Base-by-base conservation (phyloP, 2,113 vertebrate genomes). In the Sclerurus mexicanus region DNA sequence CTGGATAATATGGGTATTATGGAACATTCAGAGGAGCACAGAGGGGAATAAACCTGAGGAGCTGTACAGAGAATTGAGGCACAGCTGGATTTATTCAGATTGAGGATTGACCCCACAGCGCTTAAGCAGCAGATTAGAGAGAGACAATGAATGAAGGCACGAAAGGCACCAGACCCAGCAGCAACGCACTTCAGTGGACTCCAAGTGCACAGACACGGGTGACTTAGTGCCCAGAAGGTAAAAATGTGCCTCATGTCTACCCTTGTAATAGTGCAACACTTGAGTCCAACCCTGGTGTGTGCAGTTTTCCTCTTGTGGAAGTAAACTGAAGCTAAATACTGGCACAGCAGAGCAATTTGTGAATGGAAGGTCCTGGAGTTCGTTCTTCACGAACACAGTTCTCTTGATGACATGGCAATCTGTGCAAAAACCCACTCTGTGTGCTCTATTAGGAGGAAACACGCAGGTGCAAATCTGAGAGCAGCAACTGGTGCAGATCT, bases 191-290 rank as follows among this genome's bases (percentile, higher is more conserved):
- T 71, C 24, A 49, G 28, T 9, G 21, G 12, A 49, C 40, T 35
- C 66, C 10, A 17, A 46, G 15, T 0, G 1, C 28, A 4, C 4
- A 5, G 5, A 50, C 14, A 7, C 1, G 21, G 52, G 30, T 14
- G n/a, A 52, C 19, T 24, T 35, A 7, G 16, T 4, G 17, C 20
- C 15, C 30, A n/a, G 27, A 40, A 52, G 7, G 37, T 59, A 58
- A 7, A 75, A 16, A 5, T 42, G 64, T 37, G 31, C 27, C 44
- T 85, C 23, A 8, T 4, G n/a, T 25, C 55, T n/a, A 37, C 9
- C 22, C 62, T 53, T 39, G 25, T 17, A 83, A 33, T 6, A 72
- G 28, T 1, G 9, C 2, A 42, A 15, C 35, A 28, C 20, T 67
- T 17, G 7, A 52, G 2, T 0, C 13, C 10, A 14, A 10, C 28